These are phyloP conservation scores for Aplysia californica DNA, from an alignment of 1,140 invertebrate genomes.

Conservation along the genomic window DNA sequence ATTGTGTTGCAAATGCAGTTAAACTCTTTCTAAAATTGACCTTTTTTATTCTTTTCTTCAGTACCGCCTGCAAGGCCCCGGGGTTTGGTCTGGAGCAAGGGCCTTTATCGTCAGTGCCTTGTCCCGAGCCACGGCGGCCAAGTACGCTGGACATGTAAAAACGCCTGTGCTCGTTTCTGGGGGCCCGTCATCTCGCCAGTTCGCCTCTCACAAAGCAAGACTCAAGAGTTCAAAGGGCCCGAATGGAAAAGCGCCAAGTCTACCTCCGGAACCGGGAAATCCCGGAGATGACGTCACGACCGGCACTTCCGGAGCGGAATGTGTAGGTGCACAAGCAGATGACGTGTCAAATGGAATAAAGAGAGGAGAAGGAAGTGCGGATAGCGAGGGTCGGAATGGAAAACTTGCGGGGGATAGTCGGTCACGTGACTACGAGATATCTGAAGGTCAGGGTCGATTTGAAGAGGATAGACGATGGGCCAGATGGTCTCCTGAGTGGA, in stretches of 20 bases:
- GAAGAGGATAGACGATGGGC: not conserved
- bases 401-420: too few relatives aligned
- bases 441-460: not conserved
- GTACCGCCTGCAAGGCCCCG: constrained; percentile 10
- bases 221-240: not conserved
- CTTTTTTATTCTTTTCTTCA: not conserved
- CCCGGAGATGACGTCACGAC: not conserved
- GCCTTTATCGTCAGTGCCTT: not conserved
- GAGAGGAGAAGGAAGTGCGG: not conserved
- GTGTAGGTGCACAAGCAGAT: not conserved
- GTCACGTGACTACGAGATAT: not conserved
- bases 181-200: not conserved
- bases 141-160: not conserved
- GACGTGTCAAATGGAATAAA: not conserved
- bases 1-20: not conserved
- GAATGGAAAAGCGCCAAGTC: not conserved
- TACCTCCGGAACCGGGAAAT: not conserved
- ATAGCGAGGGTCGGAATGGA: not conserved
- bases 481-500: not conserved
- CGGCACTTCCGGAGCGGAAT: not conserved
- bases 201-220: not conserved
- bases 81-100: not conserved
- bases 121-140: not conserved
- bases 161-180: too few relatives aligned
- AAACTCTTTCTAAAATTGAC: not conserved